A percentile compares a stretch with the other conserved stretches of the same genome.
Evolutionary conservation across 2,797 vertebrate species (phyloP).

Genomic region (Catharus ustulatus): DNA sequence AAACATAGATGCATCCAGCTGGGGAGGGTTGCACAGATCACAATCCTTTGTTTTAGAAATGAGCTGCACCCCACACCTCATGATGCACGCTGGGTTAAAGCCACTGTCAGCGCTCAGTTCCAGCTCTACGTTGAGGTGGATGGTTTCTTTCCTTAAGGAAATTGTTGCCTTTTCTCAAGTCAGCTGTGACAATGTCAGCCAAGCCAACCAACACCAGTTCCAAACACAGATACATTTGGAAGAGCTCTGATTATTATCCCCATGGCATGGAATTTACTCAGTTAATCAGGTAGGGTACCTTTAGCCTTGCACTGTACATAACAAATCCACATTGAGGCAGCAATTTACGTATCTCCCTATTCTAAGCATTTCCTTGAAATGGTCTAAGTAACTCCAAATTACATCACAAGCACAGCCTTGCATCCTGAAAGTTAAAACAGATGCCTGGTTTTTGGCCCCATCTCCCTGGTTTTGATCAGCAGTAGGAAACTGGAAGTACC

Average conservation of each 20-base stretch:
- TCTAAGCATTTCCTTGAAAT: background rate
- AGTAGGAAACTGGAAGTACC: background rate
- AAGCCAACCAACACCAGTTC: background rate
- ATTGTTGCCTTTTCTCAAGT: background rate
- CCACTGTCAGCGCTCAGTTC: background rate
- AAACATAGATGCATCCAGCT: background rate
- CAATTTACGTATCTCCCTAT: background rate
- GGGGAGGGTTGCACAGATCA: background rate
- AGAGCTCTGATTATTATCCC: background rate
- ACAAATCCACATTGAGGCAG: background rate
- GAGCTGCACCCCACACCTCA: background rate
- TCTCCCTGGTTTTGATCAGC: background rate
- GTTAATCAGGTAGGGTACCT: background rate
- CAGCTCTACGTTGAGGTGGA: background rate
- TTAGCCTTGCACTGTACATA: background rate
- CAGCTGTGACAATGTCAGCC: background rate
- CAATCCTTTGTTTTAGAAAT: background rate
- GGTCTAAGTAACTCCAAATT: background rate
- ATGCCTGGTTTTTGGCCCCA: background rate
- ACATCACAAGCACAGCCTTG: background rate
- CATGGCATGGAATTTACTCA: background rate
- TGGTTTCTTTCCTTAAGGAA: background rate
- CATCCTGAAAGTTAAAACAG: background rate
- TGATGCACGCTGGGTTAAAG: background rate
- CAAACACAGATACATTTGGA: background rate